These are phyloP conservation scores for Lordiphosa collinella DNA, from an alignment of 1,140 invertebrate species.

Conservation along the genomic window DNA sequence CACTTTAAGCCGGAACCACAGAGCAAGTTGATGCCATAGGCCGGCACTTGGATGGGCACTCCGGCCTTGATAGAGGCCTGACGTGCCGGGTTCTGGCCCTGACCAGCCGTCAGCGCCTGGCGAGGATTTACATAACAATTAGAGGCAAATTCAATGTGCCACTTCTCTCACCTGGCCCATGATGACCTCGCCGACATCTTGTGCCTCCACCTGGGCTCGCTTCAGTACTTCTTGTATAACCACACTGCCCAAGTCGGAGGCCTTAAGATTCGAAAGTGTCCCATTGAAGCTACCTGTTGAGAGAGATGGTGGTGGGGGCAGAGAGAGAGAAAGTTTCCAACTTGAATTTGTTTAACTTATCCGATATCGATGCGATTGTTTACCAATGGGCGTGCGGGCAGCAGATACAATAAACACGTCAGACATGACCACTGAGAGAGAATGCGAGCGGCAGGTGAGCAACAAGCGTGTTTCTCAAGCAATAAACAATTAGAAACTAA, in stretches of 20 bases:
- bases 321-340: slow-evolving; percentile 62
- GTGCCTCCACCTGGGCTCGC: slow-evolving; percentile 83
- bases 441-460: neutral
- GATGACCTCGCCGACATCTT: slow-evolving; percentile 91
- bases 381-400: slow-evolving; percentile 80
- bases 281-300: slow-evolving; percentile 85
- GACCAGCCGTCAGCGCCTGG: slow-evolving; percentile 85
- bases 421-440: slow-evolving; percentile 27
- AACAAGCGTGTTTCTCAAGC: slow-evolving; percentile 1
- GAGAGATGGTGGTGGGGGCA: too few species aligned
- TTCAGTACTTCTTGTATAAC: slow-evolving; percentile 87
- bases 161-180: slow-evolving; percentile 87
- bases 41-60: slow-evolving; percentile 87
- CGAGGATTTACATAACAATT: slow-evolving; percentile 45
- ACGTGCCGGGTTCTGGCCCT: slow-evolving; percentile 93
- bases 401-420: slow-evolving; percentile 80
- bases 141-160: slow-evolving; percentile 1
- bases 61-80: slow-evolving; percentile 90
- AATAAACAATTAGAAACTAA: slow-evolving; percentile 11
- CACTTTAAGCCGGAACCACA: slow-evolving; percentile 93
- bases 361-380: slow-evolving; percentile 1
- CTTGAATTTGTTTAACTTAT: slow-evolving; percentile 24
- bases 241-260: slow-evolving; percentile 87
- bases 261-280: slow-evolving; percentile 84
- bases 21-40: slow-evolving; percentile 90